A percentile compares a stretch with the other conserved stretches of the same genome.
phyloP scores from a whole-genome alignment of 2,113 vertebrate species.

The Entomyzon cyanotis region DNA sequence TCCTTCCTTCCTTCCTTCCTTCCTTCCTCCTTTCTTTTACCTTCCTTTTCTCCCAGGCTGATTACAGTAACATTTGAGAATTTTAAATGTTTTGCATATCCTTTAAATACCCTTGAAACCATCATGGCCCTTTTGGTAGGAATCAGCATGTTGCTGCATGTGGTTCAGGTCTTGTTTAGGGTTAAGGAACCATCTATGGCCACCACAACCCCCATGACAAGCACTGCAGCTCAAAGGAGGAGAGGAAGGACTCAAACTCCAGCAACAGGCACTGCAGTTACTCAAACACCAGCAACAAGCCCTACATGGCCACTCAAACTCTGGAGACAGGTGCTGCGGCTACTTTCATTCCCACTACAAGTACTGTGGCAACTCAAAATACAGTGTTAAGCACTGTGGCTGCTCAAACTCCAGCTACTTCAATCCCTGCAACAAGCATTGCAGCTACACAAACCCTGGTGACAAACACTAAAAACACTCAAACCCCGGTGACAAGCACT shows the following conservation, averaged over 20 bases:
- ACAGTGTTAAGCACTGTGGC: not conserved
- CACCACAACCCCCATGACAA: not conserved
- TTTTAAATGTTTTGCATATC: not conserved
- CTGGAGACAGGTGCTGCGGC: not conserved
- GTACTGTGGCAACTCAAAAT: not conserved
- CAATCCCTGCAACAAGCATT: not conserved
- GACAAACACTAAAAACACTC: too few species aligned
- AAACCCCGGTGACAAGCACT: not conserved
- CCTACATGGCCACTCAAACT: not conserved
- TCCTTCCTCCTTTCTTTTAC: not conserved
- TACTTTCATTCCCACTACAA: not conserved
- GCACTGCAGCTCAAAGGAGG: not conserved
- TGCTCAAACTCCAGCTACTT: not conserved
- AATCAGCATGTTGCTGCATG: not conserved
- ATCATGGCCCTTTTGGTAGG: not conserved
- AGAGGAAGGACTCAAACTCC: not conserved
- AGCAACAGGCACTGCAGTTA: not conserved
- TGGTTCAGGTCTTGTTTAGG: not conserved
- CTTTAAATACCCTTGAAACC: not conserved
- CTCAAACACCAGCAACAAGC: not conserved
- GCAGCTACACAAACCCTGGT: not conserved
- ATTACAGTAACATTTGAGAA: not conserved
- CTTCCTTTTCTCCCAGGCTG: not conserved
- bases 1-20: too few species aligned
- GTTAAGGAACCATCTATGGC: not conserved